These are phyloP conservation scores for Cephus runcator DNA, from an alignment of 2,888 invertebrate species.

Conservation along the genomic window DNA sequence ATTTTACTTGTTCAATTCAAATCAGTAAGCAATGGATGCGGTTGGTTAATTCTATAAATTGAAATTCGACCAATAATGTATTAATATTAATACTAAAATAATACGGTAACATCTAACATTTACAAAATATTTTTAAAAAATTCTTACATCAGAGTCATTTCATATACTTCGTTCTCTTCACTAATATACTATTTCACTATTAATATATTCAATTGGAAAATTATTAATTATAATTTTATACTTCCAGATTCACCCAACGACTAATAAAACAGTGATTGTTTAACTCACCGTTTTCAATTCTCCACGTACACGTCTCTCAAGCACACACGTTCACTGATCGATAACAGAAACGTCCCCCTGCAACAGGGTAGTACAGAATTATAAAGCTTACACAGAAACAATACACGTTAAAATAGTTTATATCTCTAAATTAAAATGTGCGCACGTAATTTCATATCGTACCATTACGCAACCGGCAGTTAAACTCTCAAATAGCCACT, in stretches of 20 bases:
- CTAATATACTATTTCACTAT: background rate
- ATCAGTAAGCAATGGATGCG: background rate
- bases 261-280: background rate
- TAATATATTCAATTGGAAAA: background rate
- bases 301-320: background rate
- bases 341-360: slow-evolving; percentile 59
- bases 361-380: slow-evolving; percentile 50
- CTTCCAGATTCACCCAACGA: background rate
- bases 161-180: background rate
- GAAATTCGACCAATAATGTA: background rate
- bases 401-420: background rate
- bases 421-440: background rate
- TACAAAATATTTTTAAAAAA: background rate
- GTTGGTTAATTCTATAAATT: background rate
- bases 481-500: background rate
- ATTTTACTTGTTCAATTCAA: background rate
- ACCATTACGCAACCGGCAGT: background rate
- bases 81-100: background rate
- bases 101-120: background rate
- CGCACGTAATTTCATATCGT: background rate
- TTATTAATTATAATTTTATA: background rate
- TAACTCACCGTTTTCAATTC: background rate
- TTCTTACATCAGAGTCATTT: background rate
- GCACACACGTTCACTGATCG: slow-evolving; percentile 51
- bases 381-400: background rate